Evolutionary conservation across 2,113 vertebrate genomes (phyloP).

Genomic region (Oncorhynchus mykiss): DNA sequence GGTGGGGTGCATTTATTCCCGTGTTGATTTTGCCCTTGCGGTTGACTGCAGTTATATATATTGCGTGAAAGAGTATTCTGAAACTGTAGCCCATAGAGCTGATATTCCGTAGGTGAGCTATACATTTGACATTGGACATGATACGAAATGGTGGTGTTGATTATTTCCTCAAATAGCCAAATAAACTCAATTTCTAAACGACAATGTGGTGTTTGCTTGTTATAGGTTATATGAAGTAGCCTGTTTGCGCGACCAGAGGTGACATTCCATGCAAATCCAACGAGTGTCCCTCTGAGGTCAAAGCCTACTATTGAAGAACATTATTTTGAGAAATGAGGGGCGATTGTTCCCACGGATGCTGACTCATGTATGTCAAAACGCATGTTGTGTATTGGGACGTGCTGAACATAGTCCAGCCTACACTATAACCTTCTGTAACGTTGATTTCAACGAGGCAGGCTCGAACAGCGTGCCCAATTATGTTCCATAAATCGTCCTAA

Average conservation of each 20-base stretch:
- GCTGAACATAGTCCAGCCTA: neutral
- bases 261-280: neutral
- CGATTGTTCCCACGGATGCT: conserved; percentile 15
- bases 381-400: neutral
- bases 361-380: neutral
- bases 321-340: neutral
- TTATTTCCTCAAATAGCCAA: neutral
- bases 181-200: neutral
- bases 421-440: too few species aligned
- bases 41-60: conserved; percentile 7
- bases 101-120: neutral
- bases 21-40: conserved; percentile 24
- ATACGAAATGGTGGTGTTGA: neutral
- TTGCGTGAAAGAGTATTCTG: neutral
- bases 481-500: too few species aligned
- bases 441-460: neutral
- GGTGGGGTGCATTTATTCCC: neutral
- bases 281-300: neutral
- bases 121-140: neutral
- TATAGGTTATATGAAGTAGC: neutral
- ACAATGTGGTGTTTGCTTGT: neutral
- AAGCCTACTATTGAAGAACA: neutral
- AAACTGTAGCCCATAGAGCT: neutral
- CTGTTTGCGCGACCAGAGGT: neutral
- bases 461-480: too few species aligned